phyloP scores from a whole-genome alignment of 2,888 invertebrate genomes.

The Tubiluchus corallicola region DNA sequence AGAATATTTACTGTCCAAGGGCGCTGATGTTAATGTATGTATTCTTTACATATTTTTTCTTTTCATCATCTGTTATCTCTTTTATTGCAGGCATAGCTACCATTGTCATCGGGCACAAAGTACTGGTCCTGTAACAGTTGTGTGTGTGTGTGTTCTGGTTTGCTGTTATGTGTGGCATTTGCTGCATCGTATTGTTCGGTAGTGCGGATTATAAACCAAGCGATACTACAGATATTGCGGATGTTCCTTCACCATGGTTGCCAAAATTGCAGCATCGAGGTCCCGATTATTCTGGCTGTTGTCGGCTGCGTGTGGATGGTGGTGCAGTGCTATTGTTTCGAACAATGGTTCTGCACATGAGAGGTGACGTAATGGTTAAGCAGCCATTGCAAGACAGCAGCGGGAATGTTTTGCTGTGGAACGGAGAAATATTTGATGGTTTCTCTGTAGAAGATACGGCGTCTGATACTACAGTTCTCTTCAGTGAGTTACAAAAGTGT shows the following conservation, averaged over 20 bases:
- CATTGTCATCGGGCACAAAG: too few species aligned
- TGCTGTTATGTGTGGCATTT: too few species aligned
- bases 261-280: conserved; percentile 7
- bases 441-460: conserved; percentile 27
- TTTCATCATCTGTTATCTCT: too few species aligned
- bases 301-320: background rate
- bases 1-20: conserved; percentile 64
- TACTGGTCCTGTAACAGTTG: too few species aligned
- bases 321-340: conserved; percentile 13
- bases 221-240: too few species aligned
- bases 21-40: conserved; percentile 81
- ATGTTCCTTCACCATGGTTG: too few species aligned
- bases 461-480: conserved; percentile 22
- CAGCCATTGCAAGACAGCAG: conserved; percentile 46
- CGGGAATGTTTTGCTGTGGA: conserved; percentile 53
- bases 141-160: too few species aligned
- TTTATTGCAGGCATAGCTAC: background rate
- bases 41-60: too few species aligned
- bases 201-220: too few species aligned
- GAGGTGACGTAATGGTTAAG: conserved; percentile 41
- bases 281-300: conserved; percentile 7
- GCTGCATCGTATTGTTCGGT: too few species aligned
- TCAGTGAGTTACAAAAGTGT: conserved; percentile 17
- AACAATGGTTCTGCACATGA: conserved; percentile 57
- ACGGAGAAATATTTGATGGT: conserved; percentile 66